A percentile compares a stretch with the other conserved stretches of the same genome.
phyloP scores from a whole-genome alignment of 2,888 invertebrate genomes.

The Epistrophe grossulariae region DNA sequence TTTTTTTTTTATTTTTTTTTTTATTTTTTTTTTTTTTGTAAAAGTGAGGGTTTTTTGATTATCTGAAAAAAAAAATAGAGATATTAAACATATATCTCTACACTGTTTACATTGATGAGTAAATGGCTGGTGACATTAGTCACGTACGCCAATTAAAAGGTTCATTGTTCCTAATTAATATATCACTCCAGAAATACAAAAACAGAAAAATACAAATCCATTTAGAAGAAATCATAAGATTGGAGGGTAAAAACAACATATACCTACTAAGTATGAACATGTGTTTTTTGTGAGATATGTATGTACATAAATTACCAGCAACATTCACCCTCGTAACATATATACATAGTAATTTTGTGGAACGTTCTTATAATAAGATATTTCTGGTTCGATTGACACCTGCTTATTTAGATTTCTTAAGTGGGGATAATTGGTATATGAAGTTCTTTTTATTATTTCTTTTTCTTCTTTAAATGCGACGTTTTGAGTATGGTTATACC shows the following conservation, averaged over 20 bases:
- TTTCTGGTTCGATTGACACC: background rate
- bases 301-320: background rate
- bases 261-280: background rate
- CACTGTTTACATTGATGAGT: background rate
- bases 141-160: slow-evolving; percentile 27
- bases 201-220: background rate
- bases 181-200: background rate
- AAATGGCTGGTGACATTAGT: slow-evolving; percentile 12
- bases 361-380: background rate
- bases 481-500: background rate
- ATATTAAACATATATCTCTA: background rate
- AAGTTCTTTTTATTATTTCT: background rate
- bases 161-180: slow-evolving; percentile 1
- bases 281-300: background rate
- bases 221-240: background rate
- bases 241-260: background rate
- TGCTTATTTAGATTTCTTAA: background rate
- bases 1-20: background rate
- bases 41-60: background rate
- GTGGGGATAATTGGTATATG: background rate
- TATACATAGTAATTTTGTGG: background rate
- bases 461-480: background rate
- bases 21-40: background rate
- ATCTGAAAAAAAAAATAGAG: background rate
- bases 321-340: background rate